These are phyloP conservation scores for Lepidocolaptes lacrymiger DNA, from an alignment of 2,797 vertebrate species.

Conservation along the genomic window DNA sequence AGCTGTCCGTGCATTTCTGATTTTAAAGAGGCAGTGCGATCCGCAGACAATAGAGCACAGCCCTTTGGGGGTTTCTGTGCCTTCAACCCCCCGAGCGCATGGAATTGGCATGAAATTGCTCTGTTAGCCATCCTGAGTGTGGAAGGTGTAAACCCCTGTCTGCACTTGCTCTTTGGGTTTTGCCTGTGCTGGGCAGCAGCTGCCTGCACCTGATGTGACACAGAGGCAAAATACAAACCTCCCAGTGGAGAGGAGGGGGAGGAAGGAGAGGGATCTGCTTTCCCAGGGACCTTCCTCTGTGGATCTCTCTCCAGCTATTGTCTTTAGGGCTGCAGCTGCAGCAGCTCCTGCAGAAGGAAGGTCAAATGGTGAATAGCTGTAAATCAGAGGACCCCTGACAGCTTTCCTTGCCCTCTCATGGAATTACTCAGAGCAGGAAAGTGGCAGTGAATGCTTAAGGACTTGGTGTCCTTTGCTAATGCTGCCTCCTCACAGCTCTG, in stretches of 20 bases:
- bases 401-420: not conserved
- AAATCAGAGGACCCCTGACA: slow-evolving; percentile 18
- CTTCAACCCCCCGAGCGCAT: not conserved
- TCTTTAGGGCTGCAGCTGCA: not conserved
- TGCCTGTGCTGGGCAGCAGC: not conserved
- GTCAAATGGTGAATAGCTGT: not conserved
- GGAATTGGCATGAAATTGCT: rapidly evolving
- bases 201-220: not conserved
- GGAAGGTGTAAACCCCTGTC: not conserved
- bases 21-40: slow-evolving; percentile 71
- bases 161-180: not conserved
- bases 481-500: not conserved
- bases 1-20: slow-evolving; percentile 60
- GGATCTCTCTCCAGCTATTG: not conserved
- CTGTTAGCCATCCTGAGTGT: not conserved
- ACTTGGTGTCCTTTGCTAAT: not conserved
- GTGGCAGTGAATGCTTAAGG: not conserved
- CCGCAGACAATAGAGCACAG: not conserved
- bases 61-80: not conserved
- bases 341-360: not conserved
- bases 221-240: not conserved
- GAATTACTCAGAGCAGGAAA: not conserved
- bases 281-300: not conserved
- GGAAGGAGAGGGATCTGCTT: not conserved
- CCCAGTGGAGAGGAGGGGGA: not conserved